Conservation (phyloP, 2,113 vertebrate genomes). For the Centropus unirufus region DNA sequence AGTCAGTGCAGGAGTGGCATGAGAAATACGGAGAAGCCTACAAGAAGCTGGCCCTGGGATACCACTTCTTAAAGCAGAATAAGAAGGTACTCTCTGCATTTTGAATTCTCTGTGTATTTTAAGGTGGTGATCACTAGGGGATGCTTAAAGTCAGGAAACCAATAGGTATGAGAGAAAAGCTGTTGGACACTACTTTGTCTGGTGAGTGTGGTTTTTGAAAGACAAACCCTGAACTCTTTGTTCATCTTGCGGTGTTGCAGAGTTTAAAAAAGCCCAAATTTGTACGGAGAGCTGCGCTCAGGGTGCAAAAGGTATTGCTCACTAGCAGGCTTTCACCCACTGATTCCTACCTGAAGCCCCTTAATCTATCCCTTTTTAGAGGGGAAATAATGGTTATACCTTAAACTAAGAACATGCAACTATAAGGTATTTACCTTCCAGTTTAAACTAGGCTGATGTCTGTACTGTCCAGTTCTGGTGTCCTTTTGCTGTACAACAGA, state of each 20-base stretch:
- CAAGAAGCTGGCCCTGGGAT: constrained; percentile 91
- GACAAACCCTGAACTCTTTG: not conserved
- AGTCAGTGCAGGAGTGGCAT: constrained; percentile 85
- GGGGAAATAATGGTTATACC: not conserved
- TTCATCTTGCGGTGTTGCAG: not conserved
- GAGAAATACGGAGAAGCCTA: constrained; percentile 85
- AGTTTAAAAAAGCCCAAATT: not conserved
- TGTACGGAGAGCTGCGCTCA: not conserved
- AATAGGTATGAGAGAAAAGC: not conserved
- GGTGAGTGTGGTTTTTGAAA: not conserved
- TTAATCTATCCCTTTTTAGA: not conserved
- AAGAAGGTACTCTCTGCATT: constrained; percentile 82
- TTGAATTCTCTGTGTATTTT: not conserved
- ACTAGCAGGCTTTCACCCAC: not conserved
- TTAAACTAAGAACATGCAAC: not conserved
- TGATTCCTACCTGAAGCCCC: not conserved
- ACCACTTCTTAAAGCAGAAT: constrained; percentile 87
- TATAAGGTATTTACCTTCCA: not conserved
- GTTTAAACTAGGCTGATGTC: not conserved
- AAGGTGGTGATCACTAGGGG: not conserved
- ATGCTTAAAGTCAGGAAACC: not conserved
- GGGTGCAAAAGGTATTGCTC: not conserved
- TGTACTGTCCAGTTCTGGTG: not conserved
- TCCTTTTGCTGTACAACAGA: not conserved
- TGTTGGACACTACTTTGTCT: fast-evolving